These are phyloP conservation scores for Heliconius nattereri DNA, from an alignment of 1,140 invertebrate species.

Conservation along the genomic window DNA sequence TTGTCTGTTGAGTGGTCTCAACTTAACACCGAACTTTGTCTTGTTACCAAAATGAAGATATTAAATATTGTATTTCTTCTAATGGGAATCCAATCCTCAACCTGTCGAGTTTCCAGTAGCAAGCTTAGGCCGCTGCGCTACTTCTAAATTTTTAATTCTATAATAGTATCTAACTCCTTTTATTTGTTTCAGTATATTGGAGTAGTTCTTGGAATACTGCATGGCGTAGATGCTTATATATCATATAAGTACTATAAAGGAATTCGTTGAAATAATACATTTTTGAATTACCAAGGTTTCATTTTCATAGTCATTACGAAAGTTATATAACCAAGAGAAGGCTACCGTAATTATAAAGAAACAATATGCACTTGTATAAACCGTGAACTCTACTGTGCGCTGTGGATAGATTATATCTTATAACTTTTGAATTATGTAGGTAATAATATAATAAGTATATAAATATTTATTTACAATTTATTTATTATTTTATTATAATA, in stretches of 20 bases:
- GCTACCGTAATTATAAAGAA: not conserved
- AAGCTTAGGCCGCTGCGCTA: no score
- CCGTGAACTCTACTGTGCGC: not conserved
- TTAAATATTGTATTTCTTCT: no score
- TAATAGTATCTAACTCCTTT: no score
- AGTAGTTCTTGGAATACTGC: constrained; percentile 85
- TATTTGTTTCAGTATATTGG: constrained; percentile 85
- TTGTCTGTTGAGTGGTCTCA: no score
- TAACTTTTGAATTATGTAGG: not conserved
- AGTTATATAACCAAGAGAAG: not conserved
- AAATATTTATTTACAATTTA: not conserved
- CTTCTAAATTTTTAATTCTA: no score
- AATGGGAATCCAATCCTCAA: no score
- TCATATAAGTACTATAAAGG: constrained; percentile 85
- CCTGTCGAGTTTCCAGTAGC: no score
- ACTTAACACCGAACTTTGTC: no score
- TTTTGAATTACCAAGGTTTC: not conserved
- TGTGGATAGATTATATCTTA: not conserved
- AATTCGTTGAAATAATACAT: constrained; percentile 65
- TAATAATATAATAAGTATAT: not conserved
- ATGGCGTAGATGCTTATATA: constrained; percentile 88
- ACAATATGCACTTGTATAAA: not conserved
- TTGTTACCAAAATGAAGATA: no score
- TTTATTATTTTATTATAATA: no score
- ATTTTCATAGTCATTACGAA: not conserved